phyloP scores from a whole-genome alignment of 2,113 vertebrate genomes.

The Brachyhypopomus occidentalis region DNA sequence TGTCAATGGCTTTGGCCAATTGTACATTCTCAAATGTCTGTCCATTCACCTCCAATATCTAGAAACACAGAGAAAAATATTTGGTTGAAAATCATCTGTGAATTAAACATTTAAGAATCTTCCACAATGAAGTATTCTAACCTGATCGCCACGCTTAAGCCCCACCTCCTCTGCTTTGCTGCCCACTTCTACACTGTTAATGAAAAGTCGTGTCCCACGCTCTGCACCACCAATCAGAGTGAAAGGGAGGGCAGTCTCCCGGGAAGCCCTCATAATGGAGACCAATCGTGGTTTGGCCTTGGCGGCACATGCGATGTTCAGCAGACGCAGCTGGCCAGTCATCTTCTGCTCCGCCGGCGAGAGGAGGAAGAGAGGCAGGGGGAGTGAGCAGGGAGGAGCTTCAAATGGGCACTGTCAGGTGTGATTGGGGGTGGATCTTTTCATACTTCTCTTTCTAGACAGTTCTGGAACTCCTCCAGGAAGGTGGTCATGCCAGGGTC shows the following conservation, averaged over 20 bases:
- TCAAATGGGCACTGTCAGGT: too few species aligned
- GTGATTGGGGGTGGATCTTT: too few species aligned
- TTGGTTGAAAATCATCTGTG: neutral
- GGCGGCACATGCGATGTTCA: slow-evolving; percentile 98
- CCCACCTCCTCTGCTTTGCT: slow-evolving; percentile 94
- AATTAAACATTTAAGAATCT: neutral
- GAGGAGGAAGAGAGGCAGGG: neutral
- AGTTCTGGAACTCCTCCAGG: slow-evolving; percentile 97
- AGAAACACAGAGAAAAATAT: slow-evolving; percentile 44
- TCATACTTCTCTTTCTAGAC: slow-evolving; percentile 94
- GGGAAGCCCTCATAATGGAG: slow-evolving; percentile 88
- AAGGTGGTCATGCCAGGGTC: slow-evolving; percentile 94
- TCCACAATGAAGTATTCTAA: slow-evolving; percentile 46
- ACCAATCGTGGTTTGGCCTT: slow-evolving; percentile 94
- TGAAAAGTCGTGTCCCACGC: slow-evolving; percentile 93
- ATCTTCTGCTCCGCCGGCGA: slow-evolving; percentile 82
- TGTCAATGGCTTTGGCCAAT: slow-evolving; percentile 95
- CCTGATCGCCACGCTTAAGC: slow-evolving; percentile 97
- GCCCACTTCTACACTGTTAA: slow-evolving; percentile 89
- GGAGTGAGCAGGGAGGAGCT: neutral
- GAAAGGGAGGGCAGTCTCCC: slow-evolving; percentile 92
- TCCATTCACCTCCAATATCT: slow-evolving; percentile 98
- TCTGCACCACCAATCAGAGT: slow-evolving; percentile 93
- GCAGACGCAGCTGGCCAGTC: slow-evolving; percentile 95
- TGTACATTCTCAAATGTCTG: slow-evolving; percentile 99